Evolutionary conservation across 2,888 invertebrate genomes (phyloP), one percentile per base, ranked within the genome.

Genomic region (Chromoteleia sp.): DNA sequence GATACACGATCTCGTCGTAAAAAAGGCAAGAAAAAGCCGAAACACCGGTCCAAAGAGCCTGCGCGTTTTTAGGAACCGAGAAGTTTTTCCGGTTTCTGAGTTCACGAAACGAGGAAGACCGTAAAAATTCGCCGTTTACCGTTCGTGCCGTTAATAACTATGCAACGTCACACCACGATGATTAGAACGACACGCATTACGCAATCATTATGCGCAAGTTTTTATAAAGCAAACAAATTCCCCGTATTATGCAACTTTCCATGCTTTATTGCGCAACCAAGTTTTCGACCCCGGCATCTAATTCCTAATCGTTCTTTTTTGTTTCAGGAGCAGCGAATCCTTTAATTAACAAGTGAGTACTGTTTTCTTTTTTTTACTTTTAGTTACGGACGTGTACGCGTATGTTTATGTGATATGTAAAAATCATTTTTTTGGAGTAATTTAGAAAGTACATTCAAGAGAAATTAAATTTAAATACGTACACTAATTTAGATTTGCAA

Each of bases 41-140:
- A 56, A 77, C 77, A 77, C 70, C 73, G 73, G 67, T 78, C 78
- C 58, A 67, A 56, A 56, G 43, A 43, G 50, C n/a, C 39, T 39
- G 21, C 10, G 30, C 63, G 30, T 70, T 78, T 78, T 75, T 52
- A 52, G 73, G 68, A 50, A 71, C 19, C 85, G 80, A 80, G 84
- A 81, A 84, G 85, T 84, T 87, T 88, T 87, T 86, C 87, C 87
- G 84, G 86, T 87, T 87, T 84, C 76, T 58, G 65, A 56, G 58
- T 84, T 83, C 81, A 84, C 84, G 85, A 84, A 85, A 85, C 84
- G 80, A 82, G 86, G 85, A 87, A 86, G 81, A 63, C n/a, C 33
- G 50, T 63, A 71, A 73, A 77, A 81, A 63, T 48, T 10, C 17
- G 30, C 14, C 54, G 54, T 59, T 70, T 75, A 76, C 75, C 68